These are phyloP conservation scores for Darevskia nairensis DNA, from an alignment of 2,797 vertebrate genomes.

Conservation along the genomic window DNA sequence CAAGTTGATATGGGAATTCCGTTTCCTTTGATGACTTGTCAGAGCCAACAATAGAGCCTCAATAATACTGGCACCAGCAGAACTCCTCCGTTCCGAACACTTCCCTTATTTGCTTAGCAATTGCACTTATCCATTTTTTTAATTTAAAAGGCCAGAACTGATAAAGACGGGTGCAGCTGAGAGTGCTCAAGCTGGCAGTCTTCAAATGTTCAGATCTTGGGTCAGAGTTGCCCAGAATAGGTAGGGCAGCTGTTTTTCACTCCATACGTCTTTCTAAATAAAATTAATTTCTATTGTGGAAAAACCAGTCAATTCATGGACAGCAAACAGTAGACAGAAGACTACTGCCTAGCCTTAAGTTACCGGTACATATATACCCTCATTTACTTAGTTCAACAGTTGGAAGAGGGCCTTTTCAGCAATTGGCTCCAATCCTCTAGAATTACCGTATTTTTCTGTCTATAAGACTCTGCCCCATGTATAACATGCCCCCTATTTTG, in stretches of 20 bases:
- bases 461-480: too few relatives aligned
- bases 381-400: too few relatives aligned
- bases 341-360: too few relatives aligned
- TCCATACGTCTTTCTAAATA: background rate
- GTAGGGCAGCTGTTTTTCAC: background rate
- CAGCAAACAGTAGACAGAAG: too few relatives aligned
- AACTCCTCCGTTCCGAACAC: background rate
- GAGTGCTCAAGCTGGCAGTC: background rate
- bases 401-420: too few relatives aligned
- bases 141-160: slow-evolving; percentile 6
- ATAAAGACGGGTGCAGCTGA: background rate
- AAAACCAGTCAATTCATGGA: too few relatives aligned
- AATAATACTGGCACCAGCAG: background rate
- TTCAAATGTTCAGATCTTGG: background rate
- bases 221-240: background rate
- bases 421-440: too few relatives aligned
- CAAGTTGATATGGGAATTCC: slow-evolving; percentile 2
- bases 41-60: background rate
- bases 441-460: too few relatives aligned
- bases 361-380: too few relatives aligned
- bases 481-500: too few relatives aligned
- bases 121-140: background rate
- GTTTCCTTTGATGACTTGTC: slow-evolving; percentile 13
- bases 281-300: background rate
- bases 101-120: background rate